A percentile compares a stretch with the other conserved stretches of the same genome.
These are phyloP conservation scores for Rhynchomys soricoides DNA, from an alignment of 2,113 vertebrate genomes.

Conservation along the genomic window DNA sequence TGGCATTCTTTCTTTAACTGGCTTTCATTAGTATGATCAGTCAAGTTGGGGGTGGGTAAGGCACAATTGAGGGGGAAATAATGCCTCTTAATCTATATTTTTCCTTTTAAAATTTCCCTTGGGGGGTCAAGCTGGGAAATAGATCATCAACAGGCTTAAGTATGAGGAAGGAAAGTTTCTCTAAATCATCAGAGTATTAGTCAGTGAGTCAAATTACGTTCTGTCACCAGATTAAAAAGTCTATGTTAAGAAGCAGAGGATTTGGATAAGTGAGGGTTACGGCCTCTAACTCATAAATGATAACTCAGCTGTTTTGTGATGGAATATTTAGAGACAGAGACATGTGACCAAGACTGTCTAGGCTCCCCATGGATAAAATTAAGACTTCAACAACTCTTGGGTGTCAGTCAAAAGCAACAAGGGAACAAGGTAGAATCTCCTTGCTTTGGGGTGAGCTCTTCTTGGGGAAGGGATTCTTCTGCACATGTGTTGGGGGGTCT, in stretches of 20 bases:
- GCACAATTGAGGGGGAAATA: conserved; percentile 49
- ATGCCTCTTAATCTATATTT: conserved; percentile 29
- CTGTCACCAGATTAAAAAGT: conserved; percentile 37
- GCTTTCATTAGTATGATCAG: conserved; percentile 26
- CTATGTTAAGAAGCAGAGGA: not conserved
- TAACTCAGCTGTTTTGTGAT: not conserved
- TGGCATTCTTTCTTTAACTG: not conserved
- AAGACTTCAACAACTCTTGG: conserved; percentile 56
- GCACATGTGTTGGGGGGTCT: not conserved
- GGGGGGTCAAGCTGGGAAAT: not conserved
- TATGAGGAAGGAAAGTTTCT: not conserved
- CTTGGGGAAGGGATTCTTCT: conserved; percentile 55
- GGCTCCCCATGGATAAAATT: not conserved
- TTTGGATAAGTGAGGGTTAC: not conserved
- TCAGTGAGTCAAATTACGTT: conserved; percentile 7
- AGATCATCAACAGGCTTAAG: conserved; percentile 4
- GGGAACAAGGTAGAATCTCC: conserved; percentile 55
- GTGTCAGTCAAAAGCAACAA: conserved; percentile 49
- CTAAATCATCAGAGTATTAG: not conserved
- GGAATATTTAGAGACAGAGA: conserved; percentile 27
- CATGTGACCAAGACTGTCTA: not conserved
- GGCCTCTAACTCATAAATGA: conserved; percentile 22
- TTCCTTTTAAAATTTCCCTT: conserved; percentile 29
- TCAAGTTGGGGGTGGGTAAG: not conserved
- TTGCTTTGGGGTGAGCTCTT: not conserved